Evolutionary conservation across 2,888 invertebrate genomes (phyloP), one percentile per base, ranked within the genome.

Genomic region (Agrilus cyanescens): DNA sequence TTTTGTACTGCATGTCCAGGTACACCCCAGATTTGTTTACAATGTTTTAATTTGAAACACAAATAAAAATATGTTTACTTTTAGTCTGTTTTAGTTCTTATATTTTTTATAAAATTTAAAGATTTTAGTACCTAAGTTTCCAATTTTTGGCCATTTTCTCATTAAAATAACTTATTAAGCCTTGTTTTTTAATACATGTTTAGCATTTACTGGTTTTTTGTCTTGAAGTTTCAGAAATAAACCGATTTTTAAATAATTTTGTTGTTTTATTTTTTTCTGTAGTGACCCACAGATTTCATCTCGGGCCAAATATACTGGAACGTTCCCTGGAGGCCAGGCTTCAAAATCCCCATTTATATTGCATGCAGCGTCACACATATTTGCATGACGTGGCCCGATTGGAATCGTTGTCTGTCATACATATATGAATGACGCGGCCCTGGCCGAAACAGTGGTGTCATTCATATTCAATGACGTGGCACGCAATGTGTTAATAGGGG

Each of bases 1-100:
- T 50, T 47, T 44, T 48, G 46, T 47, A 46, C 49, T 39, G 44
- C n/a, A n/a, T 40, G 29, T 44, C 45, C 13, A 38, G 50, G 32
- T 50, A 18, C 18, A 4, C 4, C 49, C n/a, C 46, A 52, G 42
- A 37, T 48, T 37, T 52, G 46, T 41, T 49, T 49, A 31, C 2
- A 46, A 14, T 46, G 47, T 50, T 50, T 49, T 35, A 43, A 47
- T 46, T 32, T 31, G 34, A 43, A 43, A 40, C 45, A 49, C 41
- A 51, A 46, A 47, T 47, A 41, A 50, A 13, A 47, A 46, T 39
- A 46, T 34, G 31, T 40, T 39, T 37, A 42, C 42, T 43, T 44
- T 15, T 40, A 41, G 43, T 40, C 41, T 48, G 41, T 37, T 38
- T 38, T 29, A 14, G 18, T 12, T 38, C n/a, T n/a, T n/a, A n/a